Evolutionary conservation across 2,797 vertebrate genomes (phyloP).

Genomic region (Aeoliscus strigatus): DNA sequence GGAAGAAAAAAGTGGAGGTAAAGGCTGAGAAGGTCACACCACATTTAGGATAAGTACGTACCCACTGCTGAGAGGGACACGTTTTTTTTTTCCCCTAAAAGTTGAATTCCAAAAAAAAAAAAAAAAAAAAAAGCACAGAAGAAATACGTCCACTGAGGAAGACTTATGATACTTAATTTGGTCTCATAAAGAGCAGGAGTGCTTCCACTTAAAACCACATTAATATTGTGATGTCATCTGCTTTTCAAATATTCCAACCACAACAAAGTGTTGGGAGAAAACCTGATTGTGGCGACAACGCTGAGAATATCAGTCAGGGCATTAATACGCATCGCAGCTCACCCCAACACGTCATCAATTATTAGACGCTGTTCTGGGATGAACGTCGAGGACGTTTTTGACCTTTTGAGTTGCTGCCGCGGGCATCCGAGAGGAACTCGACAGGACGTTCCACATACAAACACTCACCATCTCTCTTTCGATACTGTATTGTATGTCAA

Average conservation of each 20-base stretch:
- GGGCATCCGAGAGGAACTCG: too few species aligned
- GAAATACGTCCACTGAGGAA: background rate
- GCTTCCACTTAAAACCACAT: slow-evolving; percentile 44
- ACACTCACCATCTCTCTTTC: too few species aligned
- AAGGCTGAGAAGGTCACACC: slow-evolving; percentile 64
- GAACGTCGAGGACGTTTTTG: too few species aligned
- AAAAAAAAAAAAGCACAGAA: background rate
- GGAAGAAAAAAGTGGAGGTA: slow-evolving; percentile 21
- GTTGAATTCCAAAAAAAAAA: slow-evolving; percentile 6
- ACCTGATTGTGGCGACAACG: background rate
- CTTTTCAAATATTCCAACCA: slow-evolving; percentile 23
- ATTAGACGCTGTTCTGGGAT: too few species aligned
- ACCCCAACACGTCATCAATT: too few species aligned
- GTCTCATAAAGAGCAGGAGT: slow-evolving; percentile 21
- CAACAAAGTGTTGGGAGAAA: slow-evolving; percentile 23
- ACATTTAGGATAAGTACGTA: slow-evolving; percentile 71
- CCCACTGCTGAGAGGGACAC: slow-evolving; percentile 42
- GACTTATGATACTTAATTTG: slow-evolving; percentile 23
- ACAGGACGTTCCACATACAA: too few species aligned
- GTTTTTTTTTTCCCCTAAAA: slow-evolving; percentile 13
- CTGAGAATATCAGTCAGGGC: background rate
- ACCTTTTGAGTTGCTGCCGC: too few species aligned
- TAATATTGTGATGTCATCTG: slow-evolving; percentile 37
- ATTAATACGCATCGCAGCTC: too few species aligned
- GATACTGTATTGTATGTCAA: too few species aligned